Evolutionary conservation across 2,888 invertebrate genomes (phyloP).

Genomic region (Petrophora chlorosata): DNA sequence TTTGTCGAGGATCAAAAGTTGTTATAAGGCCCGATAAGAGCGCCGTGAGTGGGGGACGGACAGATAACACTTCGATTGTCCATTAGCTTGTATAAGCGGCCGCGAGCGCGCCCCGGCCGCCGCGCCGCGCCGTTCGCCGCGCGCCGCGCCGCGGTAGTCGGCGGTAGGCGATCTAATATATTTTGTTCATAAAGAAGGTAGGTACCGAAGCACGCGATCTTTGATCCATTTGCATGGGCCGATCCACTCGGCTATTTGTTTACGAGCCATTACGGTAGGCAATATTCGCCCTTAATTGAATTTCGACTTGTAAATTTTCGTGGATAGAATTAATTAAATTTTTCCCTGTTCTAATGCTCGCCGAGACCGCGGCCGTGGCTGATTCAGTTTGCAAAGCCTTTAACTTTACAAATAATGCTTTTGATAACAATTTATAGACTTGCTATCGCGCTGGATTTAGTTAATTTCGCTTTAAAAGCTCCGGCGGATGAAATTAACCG

Average conservation of each 20-base stretch:
- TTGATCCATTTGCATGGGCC: constrained; percentile 78
- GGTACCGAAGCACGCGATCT: constrained; percentile 78
- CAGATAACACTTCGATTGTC: constrained; percentile 82
- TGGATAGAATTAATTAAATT: constrained; percentile 73
- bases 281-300: constrained; percentile 74
- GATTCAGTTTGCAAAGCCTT: constrained; percentile 67
- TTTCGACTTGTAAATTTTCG: constrained; percentile 73
- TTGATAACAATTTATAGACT: constrained; percentile 52
- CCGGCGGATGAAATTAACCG: constrained; percentile 32
- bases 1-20: constrained; percentile 82
- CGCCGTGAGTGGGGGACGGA: constrained; percentile 46
- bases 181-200: constrained; percentile 75
- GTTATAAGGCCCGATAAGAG: constrained; percentile 50
- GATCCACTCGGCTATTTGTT: constrained; percentile 69
- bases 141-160: constrained; percentile 50
- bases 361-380: constrained; percentile 51
- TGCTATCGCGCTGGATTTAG: constrained; percentile 28
- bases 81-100: constrained; percentile 79
- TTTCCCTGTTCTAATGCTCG: constrained; percentile 57
- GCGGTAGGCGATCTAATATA: constrained; percentile 69
- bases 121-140: constrained; percentile 46
- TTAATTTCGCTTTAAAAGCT: constrained; percentile 36
- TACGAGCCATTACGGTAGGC: constrained; percentile 68
- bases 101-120: constrained; percentile 47
- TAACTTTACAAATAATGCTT: constrained; percentile 60